Conservation (phyloP, 2,797 vertebrate species). For the Poecilia velifera region DNA sequence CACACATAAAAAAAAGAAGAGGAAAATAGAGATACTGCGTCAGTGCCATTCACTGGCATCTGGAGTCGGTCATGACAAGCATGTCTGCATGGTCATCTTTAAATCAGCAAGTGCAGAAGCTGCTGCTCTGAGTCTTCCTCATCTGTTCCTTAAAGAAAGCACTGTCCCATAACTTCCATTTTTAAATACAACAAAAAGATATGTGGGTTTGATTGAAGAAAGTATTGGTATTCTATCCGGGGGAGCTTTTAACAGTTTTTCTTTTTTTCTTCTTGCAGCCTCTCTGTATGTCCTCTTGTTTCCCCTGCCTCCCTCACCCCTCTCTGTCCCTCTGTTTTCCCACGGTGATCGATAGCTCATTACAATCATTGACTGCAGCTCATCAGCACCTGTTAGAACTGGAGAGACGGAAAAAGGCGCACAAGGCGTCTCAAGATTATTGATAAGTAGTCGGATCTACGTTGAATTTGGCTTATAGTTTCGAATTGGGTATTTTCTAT, state of each 20-base stretch:
- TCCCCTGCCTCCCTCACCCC: conserved; percentile 70
- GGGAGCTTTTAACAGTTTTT: conserved; percentile 68
- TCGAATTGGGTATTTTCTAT: conserved; percentile 54
- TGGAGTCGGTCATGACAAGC: conserved; percentile 66
- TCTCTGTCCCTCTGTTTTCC: conserved; percentile 81
- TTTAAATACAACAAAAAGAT: conserved; percentile 60
- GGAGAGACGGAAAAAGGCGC: conserved; percentile 66
- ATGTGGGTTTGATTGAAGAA: conserved; percentile 74
- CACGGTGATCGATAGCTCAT: conserved; percentile 85
- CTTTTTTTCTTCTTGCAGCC: conserved; percentile 48
- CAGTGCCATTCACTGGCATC: conserved; percentile 72
- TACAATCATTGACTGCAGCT: conserved; percentile 83
- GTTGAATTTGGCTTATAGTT: conserved; percentile 56
- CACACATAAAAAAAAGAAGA: conserved; percentile 53
- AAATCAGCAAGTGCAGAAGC: conserved; percentile 33
- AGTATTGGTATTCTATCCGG: conserved; percentile 71
- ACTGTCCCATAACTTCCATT: conserved; percentile 43
- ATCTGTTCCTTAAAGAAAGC: conserved; percentile 24
- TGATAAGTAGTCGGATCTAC: conserved; percentile 54
- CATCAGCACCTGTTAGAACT: conserved; percentile 83
- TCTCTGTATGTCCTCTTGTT: conserved; percentile 71
- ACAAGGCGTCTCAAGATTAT: conserved; percentile 41
- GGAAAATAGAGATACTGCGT: conserved; percentile 78
- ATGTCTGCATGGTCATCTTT: conserved; percentile 72
- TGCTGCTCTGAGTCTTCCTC: conserved; percentile 23